phyloP scores from a whole-genome alignment of 2,888 invertebrate genomes.

The Acanthococcus lagerstroemiae region DNA sequence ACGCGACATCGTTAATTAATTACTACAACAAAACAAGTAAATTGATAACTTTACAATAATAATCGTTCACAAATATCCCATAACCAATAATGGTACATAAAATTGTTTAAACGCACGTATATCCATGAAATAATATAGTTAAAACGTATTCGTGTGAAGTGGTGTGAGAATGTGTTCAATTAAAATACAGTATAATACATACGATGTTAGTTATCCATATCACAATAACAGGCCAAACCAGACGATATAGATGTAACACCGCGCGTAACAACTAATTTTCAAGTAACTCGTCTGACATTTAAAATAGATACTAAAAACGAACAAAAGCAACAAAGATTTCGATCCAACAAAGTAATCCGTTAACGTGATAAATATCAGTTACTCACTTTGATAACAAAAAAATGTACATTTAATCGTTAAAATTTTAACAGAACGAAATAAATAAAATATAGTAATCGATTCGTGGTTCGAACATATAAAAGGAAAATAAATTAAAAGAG shows the following conservation, averaged over 20 bases:
- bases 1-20: slow-evolving; percentile 15
- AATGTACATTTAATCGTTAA: too few species aligned
- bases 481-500: not conserved
- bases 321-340: too few species aligned
- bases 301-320: too few species aligned
- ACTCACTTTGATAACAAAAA: too few species aligned
- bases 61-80: slow-evolving; percentile 9
- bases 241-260: too few species aligned
- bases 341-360: too few species aligned
- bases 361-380: too few species aligned
- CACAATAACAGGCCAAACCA: not conserved
- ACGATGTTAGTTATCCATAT: not conserved
- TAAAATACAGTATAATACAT: not conserved
- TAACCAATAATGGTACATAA: slow-evolving; percentile 16
- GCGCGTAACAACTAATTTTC: too few species aligned
- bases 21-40: slow-evolving; percentile 24
- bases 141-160: not conserved
- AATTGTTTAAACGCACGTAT: too few species aligned
- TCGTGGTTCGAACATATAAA: not conserved
- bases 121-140: not conserved
- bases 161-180: not conserved
- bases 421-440: too few species aligned
- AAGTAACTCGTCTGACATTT: too few species aligned
- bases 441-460: not conserved
- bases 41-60: slow-evolving; percentile 2